These are phyloP conservation scores for Coreius guichenoti DNA, from an alignment of 2,797 vertebrate genomes.

Conservation along the genomic window DNA sequence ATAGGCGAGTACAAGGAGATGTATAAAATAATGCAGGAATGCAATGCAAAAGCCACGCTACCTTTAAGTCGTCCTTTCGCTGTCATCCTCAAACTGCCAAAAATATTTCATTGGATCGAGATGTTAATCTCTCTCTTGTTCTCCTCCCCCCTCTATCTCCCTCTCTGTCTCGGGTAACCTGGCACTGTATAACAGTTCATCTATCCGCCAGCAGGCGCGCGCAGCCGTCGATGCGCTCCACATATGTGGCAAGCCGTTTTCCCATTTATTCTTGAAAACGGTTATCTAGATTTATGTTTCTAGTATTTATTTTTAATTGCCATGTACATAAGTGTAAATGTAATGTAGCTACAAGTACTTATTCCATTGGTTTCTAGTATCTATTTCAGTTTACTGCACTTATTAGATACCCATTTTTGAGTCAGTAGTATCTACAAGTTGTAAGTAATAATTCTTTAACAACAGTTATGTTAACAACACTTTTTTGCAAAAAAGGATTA, in stretches of 20 bases:
- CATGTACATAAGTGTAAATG: neutral
- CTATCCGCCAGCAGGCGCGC: conserved; percentile 78
- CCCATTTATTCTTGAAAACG: neutral
- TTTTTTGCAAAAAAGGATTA: neutral
- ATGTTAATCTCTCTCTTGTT: conserved; percentile 73
- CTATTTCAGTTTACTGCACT: neutral
- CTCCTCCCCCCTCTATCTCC: conserved; percentile 64
- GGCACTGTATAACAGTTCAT: conserved; percentile 72
- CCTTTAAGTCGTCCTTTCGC: conserved; percentile 87
- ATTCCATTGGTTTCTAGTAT: neutral
- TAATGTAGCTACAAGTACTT: neutral
- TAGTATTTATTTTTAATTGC: neutral
- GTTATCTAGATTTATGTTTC: neutral
- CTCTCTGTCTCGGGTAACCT: conserved; percentile 64
- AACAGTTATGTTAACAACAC: neutral
- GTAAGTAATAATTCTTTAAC: neutral
- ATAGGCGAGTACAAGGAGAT: neutral
- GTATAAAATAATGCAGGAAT: conserved; percentile 13
- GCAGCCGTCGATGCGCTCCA: conserved; percentile 64
- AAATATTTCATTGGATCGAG: conserved; percentile 81
- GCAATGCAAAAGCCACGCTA: conserved; percentile 66
- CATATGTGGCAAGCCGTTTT: conserved; percentile 42
- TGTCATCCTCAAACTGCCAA: conserved; percentile 83
- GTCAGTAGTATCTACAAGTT: neutral
- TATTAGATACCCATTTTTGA: neutral